Base-by-base conservation (phyloP, 2,113 vertebrate species). In the Toxotes jaculatrix region DNA sequence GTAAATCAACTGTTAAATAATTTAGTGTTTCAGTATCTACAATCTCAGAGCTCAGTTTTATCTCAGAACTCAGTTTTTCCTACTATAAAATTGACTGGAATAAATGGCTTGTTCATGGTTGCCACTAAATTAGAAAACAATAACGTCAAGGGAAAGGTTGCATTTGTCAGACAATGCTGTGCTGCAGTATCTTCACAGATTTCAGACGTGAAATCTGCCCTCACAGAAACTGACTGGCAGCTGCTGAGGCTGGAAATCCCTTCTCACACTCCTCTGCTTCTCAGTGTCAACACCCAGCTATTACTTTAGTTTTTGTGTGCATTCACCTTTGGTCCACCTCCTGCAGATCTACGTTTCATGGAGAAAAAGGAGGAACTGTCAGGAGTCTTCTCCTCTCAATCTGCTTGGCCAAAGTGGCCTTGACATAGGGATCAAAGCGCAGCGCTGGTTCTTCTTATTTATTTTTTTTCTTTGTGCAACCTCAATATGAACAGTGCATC, bases 271-370 rank as follows among this genome's bases (percentile, higher is more conserved):
- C 49, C n/a, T 63, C 43, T 5, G 40, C 40, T 36, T 21, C 10
- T 45, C 43, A 60, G 32, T 42, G 60, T 75, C 78, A 62, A 17
- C 49, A 51, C 19, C 8, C 21, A 51, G 2, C 65, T 43, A 75
- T 75, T 85, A 34, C 12, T 51, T 45, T 7, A 56, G 61, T 27
- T 59, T 69, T 49, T 74, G 21, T 47, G 38, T 34, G 14, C 63
- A 53, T 31, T 64, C 64, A 84, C 74, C 74, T 82, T 42, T 67
- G 31, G 61, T 76, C 79, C 36, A 51, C 53, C 49, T 61, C 23
- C 60, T 34, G 69, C 49, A 85, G 40, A 70, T 84, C 64, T 53
- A 51, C 19, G 4, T 51, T 65, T 71, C 38, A 45, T 7, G 7
- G 53, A 36, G 71, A 36, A 53, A 63, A 70, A 34, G 45, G 47